Percentiles rank a stretch among this genome's conserved stretches.
These are phyloP conservation scores for Phania funesta DNA, from an alignment of 2,888 invertebrate genomes.

Conservation along the genomic window DNA sequence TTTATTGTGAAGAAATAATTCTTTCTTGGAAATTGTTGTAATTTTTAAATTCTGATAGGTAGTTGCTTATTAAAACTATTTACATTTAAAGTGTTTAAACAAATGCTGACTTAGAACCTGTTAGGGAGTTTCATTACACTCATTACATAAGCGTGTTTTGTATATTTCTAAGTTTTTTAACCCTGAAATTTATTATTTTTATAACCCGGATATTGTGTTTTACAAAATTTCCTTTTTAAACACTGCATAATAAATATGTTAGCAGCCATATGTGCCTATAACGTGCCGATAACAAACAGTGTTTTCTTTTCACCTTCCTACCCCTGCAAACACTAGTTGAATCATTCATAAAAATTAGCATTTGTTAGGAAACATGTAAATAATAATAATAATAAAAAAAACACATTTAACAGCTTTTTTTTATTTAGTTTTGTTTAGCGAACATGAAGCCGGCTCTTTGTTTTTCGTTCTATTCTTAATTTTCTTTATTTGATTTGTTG, in stretches of 20 bases:
- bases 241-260: slow-evolving; percentile 36
- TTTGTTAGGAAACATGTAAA: background rate
- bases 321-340: background rate
- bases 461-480: background rate
- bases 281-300: background rate
- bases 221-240: slow-evolving; percentile 28
- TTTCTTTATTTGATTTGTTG: background rate
- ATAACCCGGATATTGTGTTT: slow-evolving; percentile 29
- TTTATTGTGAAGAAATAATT: too few relatives aligned
- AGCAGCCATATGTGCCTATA: slow-evolving; percentile 5
- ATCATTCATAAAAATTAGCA: background rate
- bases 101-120: too few relatives aligned
- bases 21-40: too few relatives aligned
- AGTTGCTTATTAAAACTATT: too few relatives aligned
- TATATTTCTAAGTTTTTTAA: too few relatives aligned
- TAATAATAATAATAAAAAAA: background rate
- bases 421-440: background rate
- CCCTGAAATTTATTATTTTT: slow-evolving; percentile 2
- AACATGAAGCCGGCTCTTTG: background rate
- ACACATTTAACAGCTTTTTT: background rate
- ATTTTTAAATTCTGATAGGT: too few relatives aligned
- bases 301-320: background rate
- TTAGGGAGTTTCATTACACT: too few relatives aligned
- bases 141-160: too few relatives aligned
- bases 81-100: too few relatives aligned